Base-by-base conservation (phyloP, 2,797 vertebrate species). In the Ctenopoma kingsleyae region DNA sequence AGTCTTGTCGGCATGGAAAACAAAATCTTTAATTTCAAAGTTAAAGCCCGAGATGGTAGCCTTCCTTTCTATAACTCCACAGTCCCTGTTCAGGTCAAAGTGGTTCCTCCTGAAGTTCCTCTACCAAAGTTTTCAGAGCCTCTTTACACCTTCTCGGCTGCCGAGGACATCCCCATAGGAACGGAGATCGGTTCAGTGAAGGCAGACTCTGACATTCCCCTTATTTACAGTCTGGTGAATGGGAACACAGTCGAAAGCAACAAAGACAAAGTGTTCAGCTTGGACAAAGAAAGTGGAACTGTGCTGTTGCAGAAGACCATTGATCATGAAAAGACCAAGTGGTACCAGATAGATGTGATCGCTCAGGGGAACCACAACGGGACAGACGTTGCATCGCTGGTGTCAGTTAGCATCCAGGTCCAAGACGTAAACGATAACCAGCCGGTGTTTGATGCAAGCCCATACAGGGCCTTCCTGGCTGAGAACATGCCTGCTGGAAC, bases 361-460 rank as follows among this genome's bases (percentile, higher is more conserved):
- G 98, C 98, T 41, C 95, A 95, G 55, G 97, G 96, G 46, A 96
- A 89, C 71, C 96, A 97, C 67, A 95, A 96, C 1, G 95, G 96
- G 38, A 97, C 95, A 0, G 91, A 96, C 0, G 88, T 99, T 23
- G 95, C 96, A 3, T 97, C 97, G 1, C 89, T 99, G 82, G 98
- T 98, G 59, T 97, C 98, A 0, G 94, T 99, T 72, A 97, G 93
- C 82, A 96, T 99, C 76, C 96, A 98, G 80, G 97, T 99, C 47
- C 96, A 97, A 82, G 98, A 99, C 0, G 95, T 99, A 53, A 99
- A 99, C 60, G 98, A 99, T 69, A 99, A 99, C 72, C 94, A 94
- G 62, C 98, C 98, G 1, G 71, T 96, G 75, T 99, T 99, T 74
- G 98, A 99, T 49, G 95, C 98, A 23, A 95, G 96, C 74, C 96